phyloP scores from a whole-genome alignment of 2,888 invertebrate species.

The Meganola albula region DNA sequence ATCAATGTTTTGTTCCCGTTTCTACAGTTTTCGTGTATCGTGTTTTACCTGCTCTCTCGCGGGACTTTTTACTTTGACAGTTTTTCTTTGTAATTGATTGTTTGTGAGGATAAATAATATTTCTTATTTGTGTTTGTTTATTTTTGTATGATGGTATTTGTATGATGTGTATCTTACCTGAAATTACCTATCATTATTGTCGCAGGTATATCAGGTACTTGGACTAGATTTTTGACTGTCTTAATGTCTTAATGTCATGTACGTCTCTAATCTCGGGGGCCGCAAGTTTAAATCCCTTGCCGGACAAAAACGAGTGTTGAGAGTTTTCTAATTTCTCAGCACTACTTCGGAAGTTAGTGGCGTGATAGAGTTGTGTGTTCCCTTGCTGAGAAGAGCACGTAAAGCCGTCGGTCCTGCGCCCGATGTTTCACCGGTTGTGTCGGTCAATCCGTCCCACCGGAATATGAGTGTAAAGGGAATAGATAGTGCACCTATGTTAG shows the following conservation, averaged over 20 bases:
- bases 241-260: too few species aligned
- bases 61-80: constrained; percentile 60
- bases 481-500: too few species aligned
- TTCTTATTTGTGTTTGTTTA: constrained; percentile 21
- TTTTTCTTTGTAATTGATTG: constrained; percentile 69
- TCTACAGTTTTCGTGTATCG: constrained; percentile 48
- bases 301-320: too few species aligned
- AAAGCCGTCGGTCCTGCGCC: not conserved
- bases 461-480: not conserved
- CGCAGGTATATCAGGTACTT: too few species aligned
- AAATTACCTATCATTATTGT: too few species aligned
- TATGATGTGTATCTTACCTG: not conserved
- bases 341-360: too few species aligned
- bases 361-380: too few species aligned
- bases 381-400: not conserved
- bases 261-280: too few species aligned
- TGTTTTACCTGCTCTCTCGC: constrained; percentile 65
- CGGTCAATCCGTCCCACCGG: not conserved
- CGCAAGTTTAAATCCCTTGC: too few species aligned
- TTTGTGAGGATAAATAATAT: constrained; percentile 35
- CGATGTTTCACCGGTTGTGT: not conserved
- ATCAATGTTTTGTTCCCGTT: constrained; percentile 73
- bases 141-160: not conserved
- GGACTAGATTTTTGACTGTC: too few species aligned
- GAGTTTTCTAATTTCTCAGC: too few species aligned